These are phyloP conservation scores for Ectemnius cavifrons DNA, from an alignment of 2,888 invertebrate genomes.

Conservation along the genomic window DNA sequence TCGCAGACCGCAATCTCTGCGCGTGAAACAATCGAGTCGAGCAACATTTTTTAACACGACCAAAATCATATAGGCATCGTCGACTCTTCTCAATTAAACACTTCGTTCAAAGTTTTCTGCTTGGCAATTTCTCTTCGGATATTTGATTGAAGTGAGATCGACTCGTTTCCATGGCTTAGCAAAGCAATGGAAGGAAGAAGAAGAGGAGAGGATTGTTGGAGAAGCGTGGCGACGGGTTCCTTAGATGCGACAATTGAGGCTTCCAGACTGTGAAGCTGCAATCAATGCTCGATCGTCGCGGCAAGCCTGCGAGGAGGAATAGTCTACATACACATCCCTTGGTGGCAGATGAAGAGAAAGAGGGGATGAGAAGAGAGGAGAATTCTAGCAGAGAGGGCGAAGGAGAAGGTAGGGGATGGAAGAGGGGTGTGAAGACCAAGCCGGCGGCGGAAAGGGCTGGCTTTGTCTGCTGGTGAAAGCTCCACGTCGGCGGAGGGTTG, in stretches of 20 bases:
- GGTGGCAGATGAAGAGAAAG: constrained; percentile 15
- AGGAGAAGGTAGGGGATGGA: constrained; percentile 39
- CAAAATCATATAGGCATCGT: neutral
- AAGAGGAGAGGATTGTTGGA: constrained; percentile 69
- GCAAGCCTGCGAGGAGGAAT: constrained; percentile 13
- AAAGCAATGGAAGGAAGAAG: constrained; percentile 26
- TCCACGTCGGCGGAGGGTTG: constrained; percentile 57
- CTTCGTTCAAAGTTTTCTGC: too few relatives aligned
- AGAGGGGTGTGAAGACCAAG: constrained; percentile 54
- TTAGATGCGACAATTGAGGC: constrained; percentile 75
- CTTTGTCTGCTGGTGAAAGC: constrained; percentile 74
- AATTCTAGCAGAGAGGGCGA: constrained; percentile 26
- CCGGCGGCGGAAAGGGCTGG: constrained; percentile 62
- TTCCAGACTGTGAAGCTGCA: constrained; percentile 75
- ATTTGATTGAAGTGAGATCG: too few relatives aligned
- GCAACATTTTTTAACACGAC: neutral
- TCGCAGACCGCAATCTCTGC: constrained; percentile 37
- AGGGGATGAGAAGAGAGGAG: constrained; percentile 23
- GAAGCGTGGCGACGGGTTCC: constrained; percentile 71
- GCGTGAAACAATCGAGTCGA: too few relatives aligned
- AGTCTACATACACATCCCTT: constrained; percentile 23
- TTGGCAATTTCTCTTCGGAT: neutral
- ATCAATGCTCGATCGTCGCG: constrained; percentile 70
- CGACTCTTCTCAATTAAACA: too few relatives aligned
- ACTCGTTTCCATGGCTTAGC: too few relatives aligned